Base-by-base conservation (phyloP, 2,113 vertebrate genomes). In the Nicator chloris region DNA sequence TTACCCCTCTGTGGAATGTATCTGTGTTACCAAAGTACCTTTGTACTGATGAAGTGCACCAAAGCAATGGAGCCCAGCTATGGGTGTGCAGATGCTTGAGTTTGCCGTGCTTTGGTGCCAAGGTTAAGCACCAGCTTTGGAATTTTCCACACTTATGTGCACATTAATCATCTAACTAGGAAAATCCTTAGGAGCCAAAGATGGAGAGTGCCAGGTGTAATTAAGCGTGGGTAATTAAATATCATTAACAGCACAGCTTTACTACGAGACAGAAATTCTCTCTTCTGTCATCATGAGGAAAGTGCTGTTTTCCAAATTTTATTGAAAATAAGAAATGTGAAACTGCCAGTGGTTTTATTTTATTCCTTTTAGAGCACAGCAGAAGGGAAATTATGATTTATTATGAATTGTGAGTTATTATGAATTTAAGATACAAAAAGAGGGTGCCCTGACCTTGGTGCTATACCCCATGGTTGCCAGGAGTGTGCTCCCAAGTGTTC, bases 161-260 rank as follows among this genome's bases (percentile, higher is more conserved):
- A 71, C 86, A 92, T 94, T 92, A 96, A 93, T 96, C 90, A 94
- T 69, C 57, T 61, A 60, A 51, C 80, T 79, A 82, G 72, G 77
- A 92, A 92, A 96, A 93, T 93, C 33, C 70, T 92, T 92, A 22
- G 80, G 65, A 92, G 57, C 80, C 73, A 78, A 92, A 72, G 83
- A 91, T 47, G 51, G 70, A 85, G 79, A 88, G 50, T 84, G 69
- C 77, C 72, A 94, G 86, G 71, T 94, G 59, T 96, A 96, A 95
- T 97, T 95, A 96, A 77, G 47, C 6, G 0, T 86, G 51, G 56
- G 68, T 88, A 95, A 94, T 94, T 94, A 95, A 93, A 78, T 94
- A 90, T 86, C 54, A 92, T 94, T 88, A 86, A 86, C 31, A 88
- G n/a, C 60, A 56, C 72, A 73, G 85, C 40, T 91, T 91, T 92